Evolutionary conservation across 2,113 vertebrate species (phyloP).

Genomic region (Ophthalmolycus amberensis): DNA sequence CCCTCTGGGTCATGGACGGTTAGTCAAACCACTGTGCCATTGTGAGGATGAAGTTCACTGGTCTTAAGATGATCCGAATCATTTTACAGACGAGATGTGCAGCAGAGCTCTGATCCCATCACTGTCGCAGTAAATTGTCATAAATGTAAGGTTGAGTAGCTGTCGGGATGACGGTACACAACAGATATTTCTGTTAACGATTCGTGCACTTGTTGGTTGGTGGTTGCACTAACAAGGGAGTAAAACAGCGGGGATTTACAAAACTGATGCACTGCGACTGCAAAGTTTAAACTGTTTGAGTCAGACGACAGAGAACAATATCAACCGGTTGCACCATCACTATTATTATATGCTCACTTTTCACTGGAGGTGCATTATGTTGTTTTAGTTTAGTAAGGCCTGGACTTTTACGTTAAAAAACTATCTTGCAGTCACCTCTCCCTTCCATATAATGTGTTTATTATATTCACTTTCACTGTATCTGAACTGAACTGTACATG

Average conservation of each 20-base stretch:
- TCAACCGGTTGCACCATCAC: slow-evolving; percentile 1
- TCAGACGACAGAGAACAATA: slow-evolving; percentile 13
- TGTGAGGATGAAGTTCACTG: slow-evolving; percentile 9
- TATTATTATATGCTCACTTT: not conserved
- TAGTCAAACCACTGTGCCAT: not conserved
- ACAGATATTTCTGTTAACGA: not conserved
- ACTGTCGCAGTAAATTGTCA: not conserved
- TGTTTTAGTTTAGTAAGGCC: not conserved
- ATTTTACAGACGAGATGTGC: not conserved
- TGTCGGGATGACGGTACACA: not conserved
- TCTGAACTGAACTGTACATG: not conserved
- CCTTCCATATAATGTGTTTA: slow-evolving; percentile 5
- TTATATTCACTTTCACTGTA: slow-evolving; percentile 9
- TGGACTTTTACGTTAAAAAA: not conserved
- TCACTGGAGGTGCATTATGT: not conserved
- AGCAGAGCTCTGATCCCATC: not conserved
- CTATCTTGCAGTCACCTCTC: not conserved
- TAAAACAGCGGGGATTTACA: slow-evolving; percentile 39
- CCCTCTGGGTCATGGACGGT: not conserved
- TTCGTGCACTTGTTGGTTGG: slow-evolving; percentile 4
- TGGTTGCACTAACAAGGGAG: slow-evolving; percentile 30
- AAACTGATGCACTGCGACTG: slow-evolving; percentile 25
- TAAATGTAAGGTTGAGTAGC: not conserved
- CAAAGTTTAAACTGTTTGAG: slow-evolving; percentile 31
- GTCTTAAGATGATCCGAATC: not conserved